Base-by-base conservation (phyloP, 2,113 vertebrate genomes). In the Rhipidura dahli region DNA sequence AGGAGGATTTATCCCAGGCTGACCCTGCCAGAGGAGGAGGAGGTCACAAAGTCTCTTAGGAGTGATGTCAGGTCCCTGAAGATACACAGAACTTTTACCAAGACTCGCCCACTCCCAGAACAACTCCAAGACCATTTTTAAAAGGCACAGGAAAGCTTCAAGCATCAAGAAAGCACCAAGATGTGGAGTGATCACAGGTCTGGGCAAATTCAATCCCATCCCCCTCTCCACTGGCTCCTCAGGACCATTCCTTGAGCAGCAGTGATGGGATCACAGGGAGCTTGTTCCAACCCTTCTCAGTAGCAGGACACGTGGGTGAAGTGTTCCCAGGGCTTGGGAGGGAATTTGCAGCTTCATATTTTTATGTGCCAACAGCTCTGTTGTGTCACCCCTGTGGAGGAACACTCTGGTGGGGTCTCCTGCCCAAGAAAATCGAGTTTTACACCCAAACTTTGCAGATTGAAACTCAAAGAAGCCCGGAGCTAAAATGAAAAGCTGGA, bases 111-210 rank as follows among this genome's bases (percentile, higher is more conserved):
- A 13, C 33, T 24, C 50, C 76, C 85, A 86, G n/a, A 45, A 42
- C 21, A 33, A 39, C 68, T 40, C 39, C 54, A 21, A 22, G 64
- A 37, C 12, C 3, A 1, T 33, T 88, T 79, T 18, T 40, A 31
- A 39, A 79, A 44, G 47, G 23, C 45, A 24, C 4, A 9, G 18
- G 20, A 51, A 44, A 39, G 6, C 11, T 68, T 20, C 7, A 3
- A 19, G 49, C 33, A 37, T 6, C 53, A 15, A 7, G 44, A 16
- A 42, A 66, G 31, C 15, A 57, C 18, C 47, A 2, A 40, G 73
- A 28, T 1, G 1, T 23, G 42, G 33, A 75, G 12, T 2, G 42
- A 23, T 26, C 12, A 13, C 2, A 3, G 45, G 9, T 19, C 11
- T 15, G 66, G 20, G 18, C 27, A 31, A 64, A 5, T 2, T 7